phyloP scores from a whole-genome alignment of 2,888 invertebrate genomes.

The Drosophila nr. medialis region DNA sequence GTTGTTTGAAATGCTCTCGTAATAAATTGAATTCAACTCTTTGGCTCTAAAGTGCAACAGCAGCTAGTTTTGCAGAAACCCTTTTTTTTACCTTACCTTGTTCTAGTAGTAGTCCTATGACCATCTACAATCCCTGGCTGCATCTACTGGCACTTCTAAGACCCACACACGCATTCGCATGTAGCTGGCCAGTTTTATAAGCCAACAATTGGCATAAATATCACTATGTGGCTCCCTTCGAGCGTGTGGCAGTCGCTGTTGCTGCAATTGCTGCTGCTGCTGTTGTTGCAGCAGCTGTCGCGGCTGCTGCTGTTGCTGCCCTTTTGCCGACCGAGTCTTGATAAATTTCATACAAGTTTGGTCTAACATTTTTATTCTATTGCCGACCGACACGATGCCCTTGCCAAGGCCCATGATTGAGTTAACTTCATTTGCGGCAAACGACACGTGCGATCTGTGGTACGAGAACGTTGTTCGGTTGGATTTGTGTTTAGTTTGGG shows the following conservation, averaged over 20 bases:
- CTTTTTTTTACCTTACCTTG: background rate
- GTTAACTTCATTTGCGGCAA: slow-evolving; percentile 76
- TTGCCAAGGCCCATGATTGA: slow-evolving; percentile 64
- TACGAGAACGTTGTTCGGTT: slow-evolving; percentile 27
- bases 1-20: slow-evolving; percentile 63
- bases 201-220: slow-evolving; percentile 78
- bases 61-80: slow-evolving; percentile 13
- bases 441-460: slow-evolving; percentile 66
- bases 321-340: slow-evolving; percentile 63
- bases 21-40: slow-evolving; percentile 79
- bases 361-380: slow-evolving; percentile 74
- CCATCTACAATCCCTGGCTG: slow-evolving; percentile 34
- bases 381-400: slow-evolving; percentile 19
- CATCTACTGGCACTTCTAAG: slow-evolving; percentile 76
- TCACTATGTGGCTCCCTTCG: slow-evolving; percentile 68
- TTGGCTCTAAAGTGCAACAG: slow-evolving; percentile 61
- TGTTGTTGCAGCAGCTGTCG: slow-evolving; percentile 9
- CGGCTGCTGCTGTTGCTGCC: slow-evolving; percentile 36
- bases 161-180: slow-evolving; percentile 73
- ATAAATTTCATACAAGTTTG: slow-evolving; percentile 75
- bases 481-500: slow-evolving; percentile 64
- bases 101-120: slow-evolving; percentile 8
- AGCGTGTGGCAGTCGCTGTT: slow-evolving; percentile 70
- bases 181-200: slow-evolving; percentile 64
- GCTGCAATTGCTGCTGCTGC: slow-evolving; percentile 11